Base-by-base conservation (phyloP, 2,113 vertebrate species). In the Heliornis fulica region DNA sequence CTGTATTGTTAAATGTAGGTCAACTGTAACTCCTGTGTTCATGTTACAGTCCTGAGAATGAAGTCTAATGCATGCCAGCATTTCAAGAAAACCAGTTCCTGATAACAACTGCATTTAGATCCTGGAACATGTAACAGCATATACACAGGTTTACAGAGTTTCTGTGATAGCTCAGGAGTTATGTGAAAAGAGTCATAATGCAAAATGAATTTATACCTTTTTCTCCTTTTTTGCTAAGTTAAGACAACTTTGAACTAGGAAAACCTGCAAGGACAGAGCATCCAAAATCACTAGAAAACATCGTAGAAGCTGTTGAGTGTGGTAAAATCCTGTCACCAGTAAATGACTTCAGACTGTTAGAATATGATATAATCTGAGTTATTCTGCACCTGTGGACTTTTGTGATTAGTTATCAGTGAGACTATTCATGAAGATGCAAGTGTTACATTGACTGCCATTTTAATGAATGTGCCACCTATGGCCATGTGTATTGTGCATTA, bases 31-130 rank as follows among this genome's bases (percentile, higher is more conserved):
- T 78, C 53, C 21, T 61, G 12, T 50, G 31, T 83, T 83, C 41
- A 4, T 68, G 53, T 91, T 90, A 43, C 50, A 65, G 11, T 71
- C 82, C 71, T 87, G 54, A 95, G 57, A 78, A 83, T 23, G 60
- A 95, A 87, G 53, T 41, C 34, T 64, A 57, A 28, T 36, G 25
- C 17, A 8, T 56, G 89, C 38, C 31, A 79, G 12, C 66, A 91
- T 95, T 93, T 71, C 61, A 87, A 87, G 69, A 95, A 83, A 92
- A 83, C 11, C 50, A 28, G 45, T 78, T 93, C 63, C 85, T 83
- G 40, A 36, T 2, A 2, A 38, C 46, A 83, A 15, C 28, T 74
- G 43, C 36, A 20, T 38, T 85, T 83, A 63, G 46, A 70, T 79
- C 56, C 40, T 17, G 43, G 14, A 13, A 63, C 31, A 7, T 8